These are phyloP conservation scores for Bathynomus jamesi DNA, from an alignment of 1,140 invertebrate species.

Conservation along the genomic window DNA sequence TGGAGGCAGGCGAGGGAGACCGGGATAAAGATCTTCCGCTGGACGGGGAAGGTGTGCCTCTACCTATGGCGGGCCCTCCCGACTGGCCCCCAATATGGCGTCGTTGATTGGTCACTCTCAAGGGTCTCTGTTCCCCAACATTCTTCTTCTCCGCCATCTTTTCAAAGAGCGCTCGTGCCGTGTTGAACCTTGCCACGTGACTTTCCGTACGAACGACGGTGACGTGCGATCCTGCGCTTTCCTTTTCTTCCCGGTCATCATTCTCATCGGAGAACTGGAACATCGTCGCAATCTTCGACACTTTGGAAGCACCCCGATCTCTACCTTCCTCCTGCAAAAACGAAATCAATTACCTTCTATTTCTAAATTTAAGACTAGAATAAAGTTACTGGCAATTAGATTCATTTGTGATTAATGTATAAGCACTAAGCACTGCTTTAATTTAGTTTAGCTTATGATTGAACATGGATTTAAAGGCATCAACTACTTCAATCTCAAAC, in stretches of 20 bases:
- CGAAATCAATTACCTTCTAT: neutral
- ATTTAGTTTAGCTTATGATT: neutral
- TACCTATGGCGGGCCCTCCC: neutral
- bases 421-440: no score
- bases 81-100: neutral
- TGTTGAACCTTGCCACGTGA: slow-evolving; percentile 81
- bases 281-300: slow-evolving; percentile 81
- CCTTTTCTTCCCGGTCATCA: slow-evolving; percentile 14
- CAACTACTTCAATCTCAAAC: neutral
- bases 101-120: neutral
- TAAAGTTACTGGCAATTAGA: neutral
- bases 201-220: slow-evolving; percentile 78
- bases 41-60: neutral
- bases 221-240: slow-evolving; percentile 39
- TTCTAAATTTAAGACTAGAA: neutral
- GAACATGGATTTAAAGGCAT: neutral
- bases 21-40: neutral
- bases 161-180: slow-evolving; percentile 83
- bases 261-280: slow-evolving; percentile 54
- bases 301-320: slow-evolving; percentile 51
- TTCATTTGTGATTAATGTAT: no score
- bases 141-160: slow-evolving; percentile 69
- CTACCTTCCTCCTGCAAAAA: neutral
- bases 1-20: neutral
- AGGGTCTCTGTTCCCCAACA: neutral